Percentiles rank a stretch among this genome's conserved stretches.
These are phyloP conservation scores for Acrobasis suavella DNA, from an alignment of 2,888 invertebrate species.

Conservation along the genomic window DNA sequence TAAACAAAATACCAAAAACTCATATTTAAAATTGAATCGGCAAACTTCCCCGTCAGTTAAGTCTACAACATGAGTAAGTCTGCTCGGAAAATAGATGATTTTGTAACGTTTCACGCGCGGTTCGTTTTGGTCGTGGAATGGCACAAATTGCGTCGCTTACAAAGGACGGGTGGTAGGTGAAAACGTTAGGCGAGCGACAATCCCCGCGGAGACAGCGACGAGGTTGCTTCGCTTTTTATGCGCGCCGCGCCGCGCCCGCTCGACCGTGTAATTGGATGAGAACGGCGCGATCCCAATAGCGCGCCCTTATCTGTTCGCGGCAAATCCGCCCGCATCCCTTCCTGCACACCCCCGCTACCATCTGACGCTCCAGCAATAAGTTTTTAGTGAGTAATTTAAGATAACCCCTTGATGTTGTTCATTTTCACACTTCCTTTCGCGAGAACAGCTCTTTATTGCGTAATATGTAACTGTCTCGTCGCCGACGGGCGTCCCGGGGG, in stretches of 20 bases:
- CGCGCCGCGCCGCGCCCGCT: slow-evolving; percentile 71
- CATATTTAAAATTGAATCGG: no score
- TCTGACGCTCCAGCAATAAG: slow-evolving; percentile 70
- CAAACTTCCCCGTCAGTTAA: not conserved
- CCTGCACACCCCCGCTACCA: slow-evolving; percentile 49
- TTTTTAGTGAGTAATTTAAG: slow-evolving; percentile 83
- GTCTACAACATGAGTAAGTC: not conserved
- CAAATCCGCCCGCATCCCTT: slow-evolving; percentile 63
- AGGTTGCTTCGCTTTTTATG: slow-evolving; percentile 75
- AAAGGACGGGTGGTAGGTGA: slow-evolving; percentile 70
- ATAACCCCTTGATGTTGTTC: slow-evolving; percentile 83
- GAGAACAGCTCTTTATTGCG: slow-evolving; percentile 83
- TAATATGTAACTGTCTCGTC: slow-evolving; percentile 81
- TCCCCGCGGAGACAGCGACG: slow-evolving; percentile 75
- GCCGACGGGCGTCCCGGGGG: slow-evolving; percentile 76
- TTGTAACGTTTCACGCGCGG: slow-evolving; percentile 12
- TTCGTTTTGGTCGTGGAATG: slow-evolving; percentile 37
- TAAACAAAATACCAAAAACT: no score
- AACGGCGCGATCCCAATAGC: slow-evolving; percentile 82
- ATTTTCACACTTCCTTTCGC: slow-evolving; percentile 83
- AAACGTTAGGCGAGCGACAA: slow-evolving; percentile 77
- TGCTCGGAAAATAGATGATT: slow-evolving; percentile 19
- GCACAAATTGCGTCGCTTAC: slow-evolving; percentile 50
- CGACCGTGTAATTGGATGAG: slow-evolving; percentile 83
- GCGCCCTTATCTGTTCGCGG: slow-evolving; percentile 82